Evolutionary conservation across 2,888 invertebrate species (phyloP).

Genomic region (Heteropelma amictum): DNA sequence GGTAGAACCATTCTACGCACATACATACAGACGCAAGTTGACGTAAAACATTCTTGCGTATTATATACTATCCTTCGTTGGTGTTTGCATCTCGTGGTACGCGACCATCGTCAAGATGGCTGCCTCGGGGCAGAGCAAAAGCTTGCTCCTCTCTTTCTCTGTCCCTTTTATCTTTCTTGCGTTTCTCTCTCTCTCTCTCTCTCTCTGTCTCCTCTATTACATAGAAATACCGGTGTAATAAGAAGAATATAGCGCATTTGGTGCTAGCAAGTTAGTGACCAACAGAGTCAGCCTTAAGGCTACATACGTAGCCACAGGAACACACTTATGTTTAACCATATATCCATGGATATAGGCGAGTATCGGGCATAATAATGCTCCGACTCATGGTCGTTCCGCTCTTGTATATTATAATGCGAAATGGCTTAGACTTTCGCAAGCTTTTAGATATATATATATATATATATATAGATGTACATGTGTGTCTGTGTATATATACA

Average conservation of each 20-base stretch:
- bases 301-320: background rate
- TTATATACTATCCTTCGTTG: slow-evolving; percentile 57
- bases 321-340: background rate
- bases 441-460: background rate
- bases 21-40: background rate
- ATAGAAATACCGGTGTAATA: slow-evolving; percentile 68
- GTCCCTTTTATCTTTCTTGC: background rate
- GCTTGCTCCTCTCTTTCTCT: slow-evolving; percentile 22
- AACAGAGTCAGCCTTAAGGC: slow-evolving; percentile 33
- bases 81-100: slow-evolving; percentile 46
- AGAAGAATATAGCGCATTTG: slow-evolving; percentile 62
- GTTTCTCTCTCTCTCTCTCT: background rate
- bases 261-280: slow-evolving; percentile 58
- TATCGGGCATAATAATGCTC: slow-evolving; percentile 51
- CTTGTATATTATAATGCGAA: slow-evolving; percentile 50
- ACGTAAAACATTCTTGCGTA: slow-evolving; percentile 4
- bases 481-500: background rate
- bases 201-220: slow-evolving; percentile 63
- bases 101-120: slow-evolving; percentile 52
- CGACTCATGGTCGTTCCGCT: slow-evolving; percentile 34
- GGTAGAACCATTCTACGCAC: slow-evolving; percentile 28
- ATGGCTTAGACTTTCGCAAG: slow-evolving; percentile 25
- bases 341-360: slow-evolving; percentile 33
- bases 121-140: slow-evolving; percentile 36
- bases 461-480: background rate